Conservation (phyloP, 35 echinoderm and acorn worm genomes). For the Eucidaris tribuloides region DNA sequence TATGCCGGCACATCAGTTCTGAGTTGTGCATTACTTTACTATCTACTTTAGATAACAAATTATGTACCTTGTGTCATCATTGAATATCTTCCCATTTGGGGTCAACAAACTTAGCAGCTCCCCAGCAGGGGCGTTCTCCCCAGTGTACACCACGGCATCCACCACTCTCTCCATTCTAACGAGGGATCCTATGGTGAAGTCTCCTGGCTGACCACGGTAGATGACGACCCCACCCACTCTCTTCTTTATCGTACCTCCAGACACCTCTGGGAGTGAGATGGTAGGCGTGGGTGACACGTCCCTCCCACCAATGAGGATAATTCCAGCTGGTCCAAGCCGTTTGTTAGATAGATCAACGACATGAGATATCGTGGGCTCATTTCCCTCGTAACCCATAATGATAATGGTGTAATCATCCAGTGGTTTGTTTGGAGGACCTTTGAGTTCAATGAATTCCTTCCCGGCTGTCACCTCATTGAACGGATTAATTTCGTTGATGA, state of each 20-base stretch:
- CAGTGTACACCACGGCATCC: constrained; percentile 70
- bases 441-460: constrained; percentile 68
- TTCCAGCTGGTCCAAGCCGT: constrained; percentile 26
- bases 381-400: neutral
- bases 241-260: neutral
- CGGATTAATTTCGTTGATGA: constrained; percentile 92
- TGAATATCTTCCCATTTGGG: neutral
- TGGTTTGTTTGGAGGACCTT: constrained; percentile 11
- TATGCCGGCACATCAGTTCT: too few relatives aligned
- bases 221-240: constrained; percentile 44
- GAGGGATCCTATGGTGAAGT: constrained; percentile 34
- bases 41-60: too few relatives aligned
- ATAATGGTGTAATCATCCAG: constrained; percentile 62
- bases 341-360: constrained; percentile 36
- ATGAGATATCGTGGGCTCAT: constrained; percentile 8
- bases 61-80: constrained; percentile 12
- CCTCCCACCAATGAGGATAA: constrained; percentile 45
- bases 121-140: neutral
- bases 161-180: constrained; percentile 34
- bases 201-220: constrained; percentile 22
- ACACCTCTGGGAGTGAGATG: neutral
- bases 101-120: constrained; percentile 4
- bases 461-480: neutral
- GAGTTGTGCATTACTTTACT: too few relatives aligned
- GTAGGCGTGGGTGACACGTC: constrained; percentile 17